A percentile compares a stretch with the other conserved stretches of the same genome.
phyloP scores from a whole-genome alignment of 2,113 vertebrate species.

The Stomatorhinus ivindoensis region DNA sequence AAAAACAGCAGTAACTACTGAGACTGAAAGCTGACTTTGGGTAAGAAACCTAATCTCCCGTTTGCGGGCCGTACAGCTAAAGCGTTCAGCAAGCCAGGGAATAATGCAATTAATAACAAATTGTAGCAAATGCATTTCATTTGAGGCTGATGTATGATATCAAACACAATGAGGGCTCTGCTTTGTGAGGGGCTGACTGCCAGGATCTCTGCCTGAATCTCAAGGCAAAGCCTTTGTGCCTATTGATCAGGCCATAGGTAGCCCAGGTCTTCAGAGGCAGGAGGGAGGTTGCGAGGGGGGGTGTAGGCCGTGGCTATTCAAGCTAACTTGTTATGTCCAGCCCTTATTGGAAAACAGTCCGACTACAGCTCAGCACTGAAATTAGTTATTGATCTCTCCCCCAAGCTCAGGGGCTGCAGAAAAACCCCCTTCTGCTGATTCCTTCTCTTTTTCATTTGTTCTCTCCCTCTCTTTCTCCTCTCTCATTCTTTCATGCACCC shows the following conservation, averaged over 20 bases:
- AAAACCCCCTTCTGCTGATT: constrained; percentile 44
- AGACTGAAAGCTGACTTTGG: background rate
- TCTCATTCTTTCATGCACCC: background rate
- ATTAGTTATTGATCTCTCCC: constrained; percentile 67
- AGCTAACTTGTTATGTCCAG: constrained; percentile 54
- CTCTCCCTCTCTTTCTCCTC: constrained; percentile 18
- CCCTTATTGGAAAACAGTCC: constrained; percentile 62
- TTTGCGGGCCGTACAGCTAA: background rate
- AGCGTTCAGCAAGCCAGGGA: background rate
- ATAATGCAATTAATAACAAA: background rate
- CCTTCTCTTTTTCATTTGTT: constrained; percentile 40
- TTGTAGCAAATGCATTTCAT: background rate
- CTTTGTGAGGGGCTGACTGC: background rate
- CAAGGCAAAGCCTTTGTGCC: constrained; percentile 22
- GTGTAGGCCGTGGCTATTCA: constrained; percentile 47
- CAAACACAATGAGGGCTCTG: background rate
- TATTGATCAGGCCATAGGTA: constrained; percentile 40
- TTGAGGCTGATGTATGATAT: background rate
- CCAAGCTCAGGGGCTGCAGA: constrained; percentile 41
- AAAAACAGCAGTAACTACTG: background rate
- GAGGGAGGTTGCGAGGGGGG: constrained; percentile 1
- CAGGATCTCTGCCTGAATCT: constrained; percentile 15
- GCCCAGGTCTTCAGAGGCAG: constrained; percentile 36
- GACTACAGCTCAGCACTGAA: constrained; percentile 58
- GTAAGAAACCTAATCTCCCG: background rate